Conservation (phyloP, 2,113 vertebrate genomes). For the Hippocampus comes region DNA sequence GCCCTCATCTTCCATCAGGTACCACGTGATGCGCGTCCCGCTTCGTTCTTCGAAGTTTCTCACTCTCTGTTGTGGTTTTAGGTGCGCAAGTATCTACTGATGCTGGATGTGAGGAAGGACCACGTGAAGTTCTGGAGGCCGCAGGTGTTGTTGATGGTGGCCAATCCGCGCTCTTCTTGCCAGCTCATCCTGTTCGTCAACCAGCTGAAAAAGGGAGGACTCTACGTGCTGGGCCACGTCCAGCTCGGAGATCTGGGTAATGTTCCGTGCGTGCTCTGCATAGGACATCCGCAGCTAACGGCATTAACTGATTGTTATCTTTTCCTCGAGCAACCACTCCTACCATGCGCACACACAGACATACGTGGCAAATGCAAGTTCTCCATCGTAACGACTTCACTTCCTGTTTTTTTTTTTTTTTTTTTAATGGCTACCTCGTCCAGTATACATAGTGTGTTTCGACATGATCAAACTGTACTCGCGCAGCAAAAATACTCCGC, state of each 20-base stretch:
- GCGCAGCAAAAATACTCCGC: neutral
- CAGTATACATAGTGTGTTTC: neutral
- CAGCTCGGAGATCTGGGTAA: conserved; percentile 82
- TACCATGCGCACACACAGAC: neutral
- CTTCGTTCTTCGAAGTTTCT: neutral
- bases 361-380: too few relatives aligned
- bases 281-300: conserved; percentile 14
- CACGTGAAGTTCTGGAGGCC: conserved; percentile 85
- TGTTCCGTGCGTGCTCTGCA: conserved; percentile 5
- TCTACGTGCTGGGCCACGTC: conserved; percentile 79
- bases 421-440: too few relatives aligned
- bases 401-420: neutral
- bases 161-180: conserved; percentile 78
- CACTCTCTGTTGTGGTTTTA: conserved; percentile 19
- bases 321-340: neutral
- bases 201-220: conserved; percentile 81
- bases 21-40: neutral
- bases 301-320: conserved; percentile 45
- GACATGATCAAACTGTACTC: neutral
- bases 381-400: neutral
- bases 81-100: conserved; percentile 81
- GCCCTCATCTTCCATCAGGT: conserved; percentile 87
- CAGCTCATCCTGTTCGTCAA: conserved; percentile 81
- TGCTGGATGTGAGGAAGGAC: conserved; percentile 81
- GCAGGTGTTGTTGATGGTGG: conserved; percentile 79